A percentile compares a stretch with the other conserved stretches of the same genome.
These are phyloP conservation scores for Drosophila nr. fundita DNA, from an alignment of 2,888 invertebrate species.

Conservation along the genomic window DNA sequence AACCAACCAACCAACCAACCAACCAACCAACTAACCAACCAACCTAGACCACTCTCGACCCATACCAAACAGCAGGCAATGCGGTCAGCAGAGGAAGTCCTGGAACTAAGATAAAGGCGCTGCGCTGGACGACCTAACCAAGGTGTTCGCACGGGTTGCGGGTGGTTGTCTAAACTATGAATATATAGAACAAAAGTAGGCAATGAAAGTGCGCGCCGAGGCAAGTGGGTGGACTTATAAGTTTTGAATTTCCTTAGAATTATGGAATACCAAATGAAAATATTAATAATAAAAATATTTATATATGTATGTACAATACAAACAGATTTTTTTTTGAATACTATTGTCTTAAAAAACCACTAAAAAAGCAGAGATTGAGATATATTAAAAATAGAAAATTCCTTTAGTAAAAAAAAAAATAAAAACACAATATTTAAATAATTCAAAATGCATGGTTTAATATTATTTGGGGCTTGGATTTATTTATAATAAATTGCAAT, in stretches of 20 bases:
- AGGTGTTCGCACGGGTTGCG: neutral
- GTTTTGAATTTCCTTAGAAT: neutral
- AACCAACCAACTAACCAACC: slow-evolving; percentile 12
- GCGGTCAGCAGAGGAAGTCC: slow-evolving; percentile 43
- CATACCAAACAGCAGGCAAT: neutral
- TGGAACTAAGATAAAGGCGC: slow-evolving; percentile 64
- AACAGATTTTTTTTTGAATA: neutral
- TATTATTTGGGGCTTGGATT: neutral
- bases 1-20: neutral
- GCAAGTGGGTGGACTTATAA: slow-evolving; percentile 2
- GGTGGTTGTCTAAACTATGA: slow-evolving; percentile 53
- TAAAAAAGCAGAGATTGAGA: neutral
- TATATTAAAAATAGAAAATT: neutral
- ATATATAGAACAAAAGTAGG: slow-evolving; percentile 58
- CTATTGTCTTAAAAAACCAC: no score
- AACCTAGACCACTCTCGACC: neutral
- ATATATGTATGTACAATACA: no score
- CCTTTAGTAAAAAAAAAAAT: no score
- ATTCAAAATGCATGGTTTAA: neutral
- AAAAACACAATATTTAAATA: neutral
- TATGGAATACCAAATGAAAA: neutral
- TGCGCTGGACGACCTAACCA: neutral
- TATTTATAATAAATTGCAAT: neutral
- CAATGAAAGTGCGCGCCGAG: slow-evolving; percentile 33
- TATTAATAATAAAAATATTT: neutral